Evolutionary conservation across 2,888 invertebrate species (phyloP), one percentile per base, ranked within the genome.

Genomic region (Ceraclea dissimilis): DNA sequence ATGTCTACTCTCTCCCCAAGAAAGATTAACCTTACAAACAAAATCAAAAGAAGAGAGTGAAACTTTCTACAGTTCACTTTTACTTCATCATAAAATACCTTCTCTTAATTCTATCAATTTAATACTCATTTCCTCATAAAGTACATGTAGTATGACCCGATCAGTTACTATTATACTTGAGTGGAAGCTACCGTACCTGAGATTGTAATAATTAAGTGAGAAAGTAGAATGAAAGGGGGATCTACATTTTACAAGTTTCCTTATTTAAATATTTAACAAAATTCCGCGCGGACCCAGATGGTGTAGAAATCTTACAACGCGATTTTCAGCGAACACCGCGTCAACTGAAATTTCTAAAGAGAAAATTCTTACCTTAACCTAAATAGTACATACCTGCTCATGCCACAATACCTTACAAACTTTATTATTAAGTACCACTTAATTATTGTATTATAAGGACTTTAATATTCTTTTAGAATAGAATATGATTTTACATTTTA

Each of bases 261-360:
- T 20, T 57, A 61, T 59, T 59, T 61, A 59, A 61, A 61, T 59
- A 61, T 61, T 61, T 57, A 61, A 51, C 59, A 51, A 51, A 52
- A 55, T 51, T 55, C 52, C 43, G 46, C 49, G 52, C 55, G 49
- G 49, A 18, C 54, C 18, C 54, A 54, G 46, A 21, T 54, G 54
- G 54, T 48, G 49, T 46, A 21, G 43, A 44, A 43, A 39, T 52
- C 31, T 52, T 26, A 47, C 19, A 52, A 52, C 52, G 44, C 52
- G 52, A 31, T 47, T 52, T 52, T 52, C 33, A 46, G 52, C 47
- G 52, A 26, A 43, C 22, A 44, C 43, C 39, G 39, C 39, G 39
- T n/a, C 39, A 8, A n/a, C 39, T n/a, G 13, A 39, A 13, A 52
- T 21, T 39, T 39, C 13, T 13, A 39, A 39, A 39, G n/a, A 39